A percentile compares a stretch with the other conserved stretches of the same genome.
Conservation (phyloP, 35 echinoderm and acorn worm species). For the Hemicentrotus pulcherrimus region DNA sequence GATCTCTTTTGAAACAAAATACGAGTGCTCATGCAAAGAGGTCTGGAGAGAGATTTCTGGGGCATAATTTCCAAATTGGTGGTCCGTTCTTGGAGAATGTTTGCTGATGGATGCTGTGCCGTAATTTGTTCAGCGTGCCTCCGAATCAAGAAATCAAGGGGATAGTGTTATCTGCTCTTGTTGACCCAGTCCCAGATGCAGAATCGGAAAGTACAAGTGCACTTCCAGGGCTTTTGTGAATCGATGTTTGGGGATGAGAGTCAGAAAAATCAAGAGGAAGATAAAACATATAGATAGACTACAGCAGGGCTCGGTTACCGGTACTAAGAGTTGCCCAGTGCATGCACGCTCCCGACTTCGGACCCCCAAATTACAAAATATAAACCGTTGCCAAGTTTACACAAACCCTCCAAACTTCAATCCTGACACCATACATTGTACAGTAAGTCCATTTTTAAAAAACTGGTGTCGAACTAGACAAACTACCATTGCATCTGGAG, state of each 20-base stretch:
- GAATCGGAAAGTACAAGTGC: background rate
- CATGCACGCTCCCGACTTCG: too few species aligned
- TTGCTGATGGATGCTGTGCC: background rate
- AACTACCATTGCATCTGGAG: too few species aligned
- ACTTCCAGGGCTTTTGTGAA: background rate
- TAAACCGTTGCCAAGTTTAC: too few species aligned
- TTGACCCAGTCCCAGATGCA: background rate
- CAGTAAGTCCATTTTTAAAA: too few species aligned
- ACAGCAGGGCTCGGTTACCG: too few species aligned
- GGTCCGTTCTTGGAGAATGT: background rate
- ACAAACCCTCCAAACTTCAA: too few species aligned
- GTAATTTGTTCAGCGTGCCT: conserved; percentile 16
- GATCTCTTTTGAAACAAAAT: conserved; percentile 5
- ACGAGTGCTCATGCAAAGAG: background rate
- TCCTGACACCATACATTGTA: too few species aligned
- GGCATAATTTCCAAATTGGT: background rate
- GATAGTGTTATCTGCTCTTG: background rate
- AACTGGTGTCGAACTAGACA: too few species aligned
- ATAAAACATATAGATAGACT: background rate
- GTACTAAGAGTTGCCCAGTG: too few species aligned
- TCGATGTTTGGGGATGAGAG: background rate
- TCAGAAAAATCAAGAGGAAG: background rate
- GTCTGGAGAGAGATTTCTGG: background rate
- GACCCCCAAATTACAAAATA: too few species aligned
- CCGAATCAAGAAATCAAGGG: background rate